Percentiles rank a stretch among this genome's conserved stretches.
phyloP scores from a whole-genome alignment of 2,888 invertebrate species.

The Carabus problematicus region DNA sequence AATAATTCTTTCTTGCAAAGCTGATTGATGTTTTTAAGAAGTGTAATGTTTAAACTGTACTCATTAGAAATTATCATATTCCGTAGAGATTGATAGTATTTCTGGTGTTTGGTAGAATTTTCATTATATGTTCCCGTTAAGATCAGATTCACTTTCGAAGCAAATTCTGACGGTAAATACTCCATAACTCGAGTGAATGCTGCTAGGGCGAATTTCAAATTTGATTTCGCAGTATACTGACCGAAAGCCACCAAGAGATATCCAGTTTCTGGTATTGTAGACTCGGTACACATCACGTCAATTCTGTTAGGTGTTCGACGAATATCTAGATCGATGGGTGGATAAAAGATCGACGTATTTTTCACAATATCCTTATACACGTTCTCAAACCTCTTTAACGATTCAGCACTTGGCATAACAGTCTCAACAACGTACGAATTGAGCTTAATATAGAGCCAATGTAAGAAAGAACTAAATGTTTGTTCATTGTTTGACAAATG shows the following conservation, averaged over 20 bases:
- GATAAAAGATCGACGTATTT: neutral
- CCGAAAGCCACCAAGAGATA: slow-evolving; percentile 19
- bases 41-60: slow-evolving; percentile 6
- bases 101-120: neutral
- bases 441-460: neutral
- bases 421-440: slow-evolving; percentile 2
- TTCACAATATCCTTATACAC: neutral
- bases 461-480: too few relatives aligned
- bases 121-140: slow-evolving; percentile 6
- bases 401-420: slow-evolving; percentile 2
- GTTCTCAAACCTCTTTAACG: slow-evolving; percentile 1
- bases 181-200: slow-evolving; percentile 7
- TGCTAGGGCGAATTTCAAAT: slow-evolving; percentile 15
- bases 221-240: neutral
- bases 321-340: slow-evolving; percentile 13
- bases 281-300: neutral
- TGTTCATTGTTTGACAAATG: neutral
- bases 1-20: slow-evolving; percentile 13
- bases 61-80: neutral
- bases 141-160: slow-evolving; percentile 14
- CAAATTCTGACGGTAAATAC: neutral
- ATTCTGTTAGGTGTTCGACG: neutral
- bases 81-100: neutral
- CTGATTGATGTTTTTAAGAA: neutral
- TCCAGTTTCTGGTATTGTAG: neutral